Evolutionary conservation across 2,797 vertebrate species (phyloP).

Genomic region (Myotis daubentonii): DNA sequence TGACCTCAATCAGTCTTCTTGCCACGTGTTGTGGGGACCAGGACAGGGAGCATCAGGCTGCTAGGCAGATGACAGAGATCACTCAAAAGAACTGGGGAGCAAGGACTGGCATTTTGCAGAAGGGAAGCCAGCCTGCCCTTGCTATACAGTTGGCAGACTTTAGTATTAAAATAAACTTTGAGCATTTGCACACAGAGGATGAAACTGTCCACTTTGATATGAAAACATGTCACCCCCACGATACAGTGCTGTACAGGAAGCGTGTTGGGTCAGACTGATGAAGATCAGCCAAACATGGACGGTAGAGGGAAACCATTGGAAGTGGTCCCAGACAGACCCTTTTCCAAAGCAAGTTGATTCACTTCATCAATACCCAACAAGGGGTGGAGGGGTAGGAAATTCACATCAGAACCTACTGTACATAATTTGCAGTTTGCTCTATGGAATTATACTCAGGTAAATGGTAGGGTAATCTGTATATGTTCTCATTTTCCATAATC

Average conservation of each 20-base stretch:
- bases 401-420: background rate
- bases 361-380: background rate
- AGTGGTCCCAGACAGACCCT: background rate
- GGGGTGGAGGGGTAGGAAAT: background rate
- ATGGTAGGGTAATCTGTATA: background rate
- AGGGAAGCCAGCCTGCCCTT: background rate
- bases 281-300: background rate
- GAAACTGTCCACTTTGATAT: background rate
- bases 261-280: background rate
- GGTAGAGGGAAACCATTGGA: background rate
- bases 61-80: background rate
- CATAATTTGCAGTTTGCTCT: background rate
- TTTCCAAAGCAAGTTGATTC: background rate
- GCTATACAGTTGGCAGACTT: background rate
- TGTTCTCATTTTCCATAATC: slow-evolving; percentile 13
- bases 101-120: background rate
- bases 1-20: background rate
- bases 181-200: background rate
- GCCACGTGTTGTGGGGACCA: background rate
- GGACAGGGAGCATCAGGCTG: background rate
- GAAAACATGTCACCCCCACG: background rate
- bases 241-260: background rate
- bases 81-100: background rate
- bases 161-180: background rate
- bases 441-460: background rate